phyloP scores from a whole-genome alignment of 2,888 invertebrate genomes.

The Piscicola geometra region DNA sequence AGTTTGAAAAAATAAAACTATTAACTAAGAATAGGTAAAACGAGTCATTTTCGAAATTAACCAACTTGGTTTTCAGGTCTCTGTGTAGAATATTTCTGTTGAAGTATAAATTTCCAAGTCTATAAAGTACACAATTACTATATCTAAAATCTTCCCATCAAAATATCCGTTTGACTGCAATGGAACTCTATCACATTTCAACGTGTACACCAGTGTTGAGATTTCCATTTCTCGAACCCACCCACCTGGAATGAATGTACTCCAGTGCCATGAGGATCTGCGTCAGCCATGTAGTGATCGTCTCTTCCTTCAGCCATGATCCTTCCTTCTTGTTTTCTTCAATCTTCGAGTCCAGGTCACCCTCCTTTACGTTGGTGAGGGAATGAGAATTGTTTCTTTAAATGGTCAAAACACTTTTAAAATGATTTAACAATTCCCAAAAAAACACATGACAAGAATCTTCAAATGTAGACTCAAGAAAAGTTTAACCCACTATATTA shows the following conservation, averaged over 20 bases:
- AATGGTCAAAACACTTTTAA: not conserved
- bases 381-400: too few relatives aligned
- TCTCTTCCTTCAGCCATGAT: conserved; percentile 49
- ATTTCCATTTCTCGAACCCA: not conserved
- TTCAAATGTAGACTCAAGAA: not conserved
- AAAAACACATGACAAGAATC: too few relatives aligned
- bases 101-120: conserved; percentile 33
- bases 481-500: too few relatives aligned
- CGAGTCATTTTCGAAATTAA: not conserved
- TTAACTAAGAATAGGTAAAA: not conserved
- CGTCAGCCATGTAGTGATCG: conserved; percentile 54
- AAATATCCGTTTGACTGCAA: too few relatives aligned
- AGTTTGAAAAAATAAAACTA: too few relatives aligned
- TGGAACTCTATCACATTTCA: too few relatives aligned
- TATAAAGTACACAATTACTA: not conserved
- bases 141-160: too few relatives aligned
- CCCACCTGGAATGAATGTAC: conserved; percentile 52
- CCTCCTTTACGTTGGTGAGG: conserved; percentile 53
- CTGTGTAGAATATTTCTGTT: conserved; percentile 53
- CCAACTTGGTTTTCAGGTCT: conserved; percentile 55
- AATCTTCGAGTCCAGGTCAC: conserved; percentile 53
- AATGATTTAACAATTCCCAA: too few relatives aligned
- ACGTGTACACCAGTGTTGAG: too few relatives aligned
- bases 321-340: conserved; percentile 49
- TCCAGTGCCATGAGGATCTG: conserved; percentile 55